phyloP scores from a whole-genome alignment of 2,797 vertebrate genomes.

The Enteromius anoplus region DNA sequence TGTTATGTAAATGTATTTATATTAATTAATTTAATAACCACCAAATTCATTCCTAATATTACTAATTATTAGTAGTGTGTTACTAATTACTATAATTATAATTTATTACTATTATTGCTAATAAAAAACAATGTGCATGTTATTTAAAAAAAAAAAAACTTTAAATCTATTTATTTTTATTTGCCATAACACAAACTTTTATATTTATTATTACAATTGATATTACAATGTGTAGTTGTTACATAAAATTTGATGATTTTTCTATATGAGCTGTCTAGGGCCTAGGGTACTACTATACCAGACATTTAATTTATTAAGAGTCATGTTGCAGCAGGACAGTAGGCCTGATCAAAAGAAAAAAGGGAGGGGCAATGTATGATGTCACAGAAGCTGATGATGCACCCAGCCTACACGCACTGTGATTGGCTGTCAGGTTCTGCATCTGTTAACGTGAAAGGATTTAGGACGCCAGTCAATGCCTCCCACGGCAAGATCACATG shows the following conservation, averaged over 20 bases:
- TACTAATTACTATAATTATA: background rate
- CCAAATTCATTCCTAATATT: background rate
- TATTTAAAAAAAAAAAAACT: too few relatives aligned
- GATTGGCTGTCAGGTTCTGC: slow-evolving; percentile 48
- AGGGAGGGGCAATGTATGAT: slow-evolving; percentile 40
- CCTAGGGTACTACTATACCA: slow-evolving; percentile 51
- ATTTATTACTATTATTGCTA: background rate
- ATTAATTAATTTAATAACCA: background rate
- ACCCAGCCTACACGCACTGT: slow-evolving; percentile 36
- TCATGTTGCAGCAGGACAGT: slow-evolving; percentile 46
- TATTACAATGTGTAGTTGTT: background rate
- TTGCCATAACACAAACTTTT: background rate
- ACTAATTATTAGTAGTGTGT: background rate
- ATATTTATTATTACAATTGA: background rate
- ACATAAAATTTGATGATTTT: background rate
- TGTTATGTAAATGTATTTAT: background rate
- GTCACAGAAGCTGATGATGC: slow-evolving; percentile 52
- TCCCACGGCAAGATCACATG: slow-evolving; percentile 66
- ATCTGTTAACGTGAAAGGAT: slow-evolving; percentile 64
- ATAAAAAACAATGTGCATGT: background rate
- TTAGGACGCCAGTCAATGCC: slow-evolving; percentile 66
- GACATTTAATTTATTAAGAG: slow-evolving; percentile 52
- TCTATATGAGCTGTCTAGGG: background rate
- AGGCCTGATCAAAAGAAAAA: slow-evolving; percentile 4
- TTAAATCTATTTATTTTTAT: background rate